Percentiles rank a stretch among this genome's conserved stretches.
These are phyloP conservation scores for Clostera curtula DNA, from an alignment of 2,888 invertebrate genomes.

Conservation along the genomic window DNA sequence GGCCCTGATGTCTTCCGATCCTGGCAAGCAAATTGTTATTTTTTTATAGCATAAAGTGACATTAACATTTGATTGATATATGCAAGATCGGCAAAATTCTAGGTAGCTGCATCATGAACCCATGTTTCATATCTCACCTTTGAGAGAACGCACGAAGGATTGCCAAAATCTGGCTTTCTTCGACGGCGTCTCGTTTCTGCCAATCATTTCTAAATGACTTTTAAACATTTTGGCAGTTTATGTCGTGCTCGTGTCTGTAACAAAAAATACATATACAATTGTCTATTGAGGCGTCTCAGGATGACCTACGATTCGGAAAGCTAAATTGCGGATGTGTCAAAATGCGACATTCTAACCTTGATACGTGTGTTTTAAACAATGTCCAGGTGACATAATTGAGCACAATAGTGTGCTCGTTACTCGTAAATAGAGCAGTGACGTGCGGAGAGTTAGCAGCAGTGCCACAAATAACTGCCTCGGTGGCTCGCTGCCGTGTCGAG, in stretches of 20 bases:
- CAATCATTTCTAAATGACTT: slow-evolving; percentile 94
- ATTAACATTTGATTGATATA: neutral
- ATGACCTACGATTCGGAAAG: no score
- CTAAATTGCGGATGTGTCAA: no score
- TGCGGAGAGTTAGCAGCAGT: slow-evolving; percentile 50
- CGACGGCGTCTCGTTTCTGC: slow-evolving; percentile 92
- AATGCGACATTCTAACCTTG: slow-evolving; percentile 43
- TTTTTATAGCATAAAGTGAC: neutral
- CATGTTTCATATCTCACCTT: slow-evolving; percentile 79
- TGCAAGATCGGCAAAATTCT: no score
- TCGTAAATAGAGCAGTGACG: slow-evolving; percentile 71
- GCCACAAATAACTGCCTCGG: slow-evolving; percentile 60
- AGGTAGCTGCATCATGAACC: no score
- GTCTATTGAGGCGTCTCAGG: slow-evolving; percentile 2
- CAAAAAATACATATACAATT: slow-evolving; percentile 23
- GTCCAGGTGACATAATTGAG: slow-evolving; percentile 62
- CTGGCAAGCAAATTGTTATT: slow-evolving; percentile 47
- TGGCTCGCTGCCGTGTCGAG: slow-evolving; percentile 56
- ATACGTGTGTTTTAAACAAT: slow-evolving; percentile 29
- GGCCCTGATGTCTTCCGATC: slow-evolving; percentile 94
- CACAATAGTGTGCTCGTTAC: slow-evolving; percentile 51
- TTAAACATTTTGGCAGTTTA: slow-evolving; percentile 88
- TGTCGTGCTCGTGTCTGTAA: slow-evolving; percentile 85
- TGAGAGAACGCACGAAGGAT: slow-evolving; percentile 92
- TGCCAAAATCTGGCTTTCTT: slow-evolving; percentile 97